Evolutionary conservation across 2,888 invertebrate genomes (phyloP), one percentile per base, ranked within the genome.

Genomic region (Pogonocherus hispidulus): DNA sequence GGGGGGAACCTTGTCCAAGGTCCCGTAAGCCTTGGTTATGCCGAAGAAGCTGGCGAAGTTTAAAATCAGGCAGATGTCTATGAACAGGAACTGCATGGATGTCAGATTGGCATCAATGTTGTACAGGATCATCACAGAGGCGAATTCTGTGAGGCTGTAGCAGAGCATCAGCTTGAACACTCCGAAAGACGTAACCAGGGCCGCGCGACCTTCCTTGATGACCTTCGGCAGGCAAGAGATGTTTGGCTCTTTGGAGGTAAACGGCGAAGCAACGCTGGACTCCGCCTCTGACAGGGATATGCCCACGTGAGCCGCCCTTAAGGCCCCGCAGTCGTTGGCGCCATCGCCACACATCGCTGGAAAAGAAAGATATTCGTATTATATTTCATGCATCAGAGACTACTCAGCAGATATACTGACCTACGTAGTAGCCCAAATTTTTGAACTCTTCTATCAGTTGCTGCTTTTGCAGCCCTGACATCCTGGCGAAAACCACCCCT

Each of bases 151-250:
- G 57, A 98, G 88, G 23, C 96, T 97, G 86, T 98, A 99, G 0
- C 95, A 93, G 0, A 98, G 94, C 98, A 99, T 99, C 87, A 97
- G 98, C 81, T 98, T 98, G 88, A 99, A 99, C 71, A 98, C 94
- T 0, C 97, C 97, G 86, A 98, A 98, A n/a, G 96, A 96, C 0
- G 99, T 99, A 32, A 96, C 93, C 8, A 99, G 87, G 0, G 99
- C 98, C 0, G 97, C 97, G 0, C 99, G 89, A 0, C 98, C 97
- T 82, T 97, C 96, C 32, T 93, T 90, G 19, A 93, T 91, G 0
- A 97, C 92, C 16, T 91, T 88, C 0, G 95, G 89, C 0, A 97
- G 94, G 84, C 96, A 96, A 0, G 92, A 91, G 63, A 97, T 94
- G 84, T 97, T 94, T 0, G 93, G 90, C 69, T 91, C 90, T 57